A percentile compares a stretch with the other conserved stretches of the same genome.
Conservation (phyloP, 2,888 invertebrate species). For the Melikaiella ostensackeni region DNA sequence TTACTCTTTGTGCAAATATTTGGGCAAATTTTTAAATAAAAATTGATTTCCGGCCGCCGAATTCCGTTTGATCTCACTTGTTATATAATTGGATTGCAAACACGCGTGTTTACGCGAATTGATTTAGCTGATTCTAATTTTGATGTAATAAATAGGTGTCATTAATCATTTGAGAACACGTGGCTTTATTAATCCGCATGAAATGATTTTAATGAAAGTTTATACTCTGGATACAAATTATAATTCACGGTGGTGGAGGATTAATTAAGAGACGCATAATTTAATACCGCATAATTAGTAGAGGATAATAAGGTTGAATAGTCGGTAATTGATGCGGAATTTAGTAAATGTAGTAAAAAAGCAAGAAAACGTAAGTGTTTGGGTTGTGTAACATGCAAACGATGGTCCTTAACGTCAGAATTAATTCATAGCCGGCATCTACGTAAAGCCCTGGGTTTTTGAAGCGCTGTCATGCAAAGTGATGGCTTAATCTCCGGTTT, state of each 20-base stretch:
- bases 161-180: conserved; percentile 30
- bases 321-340: conserved; percentile 47
- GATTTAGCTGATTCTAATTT: conserved; percentile 27
- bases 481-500: conserved; percentile 71
- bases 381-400: conserved; percentile 40
- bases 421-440: conserved; percentile 66
- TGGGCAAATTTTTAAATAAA: too few relatives aligned
- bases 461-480: conserved; percentile 68
- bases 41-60: not conserved
- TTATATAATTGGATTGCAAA: conserved; percentile 22
- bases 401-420: conserved; percentile 64
- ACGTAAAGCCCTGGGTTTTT: conserved; percentile 68
- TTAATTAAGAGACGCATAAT: conserved; percentile 30
- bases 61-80: conserved; percentile 3
- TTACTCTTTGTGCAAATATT: not conserved
- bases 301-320: not conserved
- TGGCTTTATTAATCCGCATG: conserved; percentile 8
- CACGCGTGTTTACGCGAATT: conserved; percentile 20
- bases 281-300: not conserved
- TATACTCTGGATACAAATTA: conserved; percentile 18
- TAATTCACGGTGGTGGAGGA: conserved; percentile 23
- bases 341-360: conserved; percentile 19
- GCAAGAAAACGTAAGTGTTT: conserved; percentile 41
- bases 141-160: conserved; percentile 22
- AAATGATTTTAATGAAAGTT: conserved; percentile 24